phyloP scores from a whole-genome alignment of 2,888 invertebrate species.

The Cynaeus angustus region DNA sequence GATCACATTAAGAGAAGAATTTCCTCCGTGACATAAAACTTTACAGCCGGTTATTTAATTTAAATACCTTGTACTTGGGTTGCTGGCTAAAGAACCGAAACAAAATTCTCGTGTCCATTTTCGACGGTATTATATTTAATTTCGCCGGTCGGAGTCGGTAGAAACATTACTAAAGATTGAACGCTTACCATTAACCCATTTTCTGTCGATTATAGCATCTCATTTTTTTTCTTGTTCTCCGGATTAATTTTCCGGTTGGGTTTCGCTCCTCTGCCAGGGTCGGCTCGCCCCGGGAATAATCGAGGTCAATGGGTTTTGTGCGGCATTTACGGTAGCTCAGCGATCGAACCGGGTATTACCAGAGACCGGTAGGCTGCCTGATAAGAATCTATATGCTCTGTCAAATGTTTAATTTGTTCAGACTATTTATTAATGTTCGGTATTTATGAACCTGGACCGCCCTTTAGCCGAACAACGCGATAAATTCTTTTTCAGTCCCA shows the following conservation, averaged over 20 bases:
- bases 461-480: slow-evolving; percentile 60
- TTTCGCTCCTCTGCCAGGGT: slow-evolving; percentile 20
- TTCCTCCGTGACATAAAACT: slow-evolving; percentile 8
- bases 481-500: slow-evolving; percentile 60
- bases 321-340: slow-evolving; percentile 54
- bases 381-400: slow-evolving; percentile 67
- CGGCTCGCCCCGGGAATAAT: slow-evolving; percentile 46
- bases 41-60: slow-evolving; percentile 12
- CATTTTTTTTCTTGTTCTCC: slow-evolving; percentile 6
- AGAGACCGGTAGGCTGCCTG: slow-evolving; percentile 63
- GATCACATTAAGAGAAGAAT: slow-evolving; percentile 13
- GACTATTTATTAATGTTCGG: slow-evolving; percentile 68
- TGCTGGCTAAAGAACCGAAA: slow-evolving; percentile 6
- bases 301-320: slow-evolving; percentile 53
- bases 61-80: slow-evolving; percentile 8
- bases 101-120: neutral
- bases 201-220: neutral
- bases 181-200: neutral
- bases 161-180: neutral
- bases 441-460: slow-evolving; percentile 65
- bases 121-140: slow-evolving; percentile 10
- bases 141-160: neutral
- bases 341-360: slow-evolving; percentile 62
- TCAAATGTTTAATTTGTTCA: slow-evolving; percentile 68
- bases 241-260: slow-evolving; percentile 14